Percentiles rank a stretch among this genome's conserved stretches.
phyloP scores from a whole-genome alignment of 2,888 invertebrate species.

The Julus scandinavius region DNA sequence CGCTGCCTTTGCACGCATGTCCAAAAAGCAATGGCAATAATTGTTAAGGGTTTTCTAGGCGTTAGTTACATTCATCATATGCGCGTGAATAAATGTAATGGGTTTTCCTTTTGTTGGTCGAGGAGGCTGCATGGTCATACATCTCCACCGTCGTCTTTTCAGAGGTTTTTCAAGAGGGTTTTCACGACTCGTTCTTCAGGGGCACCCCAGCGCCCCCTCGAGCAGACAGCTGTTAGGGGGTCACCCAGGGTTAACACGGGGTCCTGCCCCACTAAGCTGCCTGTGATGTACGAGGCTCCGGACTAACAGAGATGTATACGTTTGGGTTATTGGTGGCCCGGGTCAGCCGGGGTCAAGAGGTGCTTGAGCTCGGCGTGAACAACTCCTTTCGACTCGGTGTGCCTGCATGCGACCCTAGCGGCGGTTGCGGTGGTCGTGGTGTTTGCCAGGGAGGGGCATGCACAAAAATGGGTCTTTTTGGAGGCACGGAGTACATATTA shows the following conservation, averaged over 20 bases:
- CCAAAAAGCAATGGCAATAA: background rate
- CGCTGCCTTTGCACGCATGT: slow-evolving; percentile 16
- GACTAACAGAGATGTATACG: background rate
- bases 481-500: too few relatives aligned
- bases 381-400: background rate
- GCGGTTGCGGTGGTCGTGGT: background rate
- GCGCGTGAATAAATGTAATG: slow-evolving; percentile 18
- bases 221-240: slow-evolving; percentile 25
- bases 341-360: slow-evolving; percentile 13
- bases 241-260: slow-evolving; percentile 21
- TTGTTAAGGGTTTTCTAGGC: slow-evolving; percentile 21
- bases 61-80: slow-evolving; percentile 5
- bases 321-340: background rate
- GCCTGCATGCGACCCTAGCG: too few relatives aligned
- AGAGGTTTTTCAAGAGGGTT: background rate
- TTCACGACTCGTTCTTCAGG: background rate
- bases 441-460: background rate
- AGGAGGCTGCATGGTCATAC: background rate
- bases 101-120: background rate
- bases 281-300: background rate
- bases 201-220: background rate
- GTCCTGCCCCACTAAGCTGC: background rate
- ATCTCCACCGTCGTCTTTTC: background rate
- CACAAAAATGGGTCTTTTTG: background rate
- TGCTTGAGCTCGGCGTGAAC: background rate